Conservation (phyloP, 2,113 vertebrate species). For the Tetraodon nigroviridis region DNA sequence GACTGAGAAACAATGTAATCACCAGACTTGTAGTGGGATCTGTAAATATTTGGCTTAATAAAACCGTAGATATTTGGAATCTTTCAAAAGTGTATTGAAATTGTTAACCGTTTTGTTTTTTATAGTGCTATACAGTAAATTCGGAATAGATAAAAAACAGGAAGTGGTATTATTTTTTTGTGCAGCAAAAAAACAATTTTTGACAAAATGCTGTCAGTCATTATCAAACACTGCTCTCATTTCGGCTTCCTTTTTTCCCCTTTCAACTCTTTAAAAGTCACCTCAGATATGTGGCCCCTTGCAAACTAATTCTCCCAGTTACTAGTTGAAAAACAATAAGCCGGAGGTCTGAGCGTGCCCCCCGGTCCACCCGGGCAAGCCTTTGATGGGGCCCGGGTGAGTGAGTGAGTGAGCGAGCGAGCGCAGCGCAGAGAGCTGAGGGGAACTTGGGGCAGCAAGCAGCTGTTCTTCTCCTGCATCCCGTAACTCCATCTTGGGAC, state of each 20-base stretch:
- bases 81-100: background rate
- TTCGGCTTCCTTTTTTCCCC: background rate
- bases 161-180: background rate
- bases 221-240: background rate
- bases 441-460: slow-evolving; percentile 20
- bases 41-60: slow-evolving; percentile 20
- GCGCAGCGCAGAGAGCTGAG: slow-evolving; percentile 25
- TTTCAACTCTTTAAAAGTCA: slow-evolving; percentile 4
- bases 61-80: slow-evolving; percentile 14
- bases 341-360: slow-evolving; percentile 18
- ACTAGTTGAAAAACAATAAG: slow-evolving; percentile 26
- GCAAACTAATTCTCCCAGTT: slow-evolving; percentile 9
- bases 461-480: slow-evolving; percentile 32
- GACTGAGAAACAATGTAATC: slow-evolving; percentile 11
- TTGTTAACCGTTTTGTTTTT: background rate
- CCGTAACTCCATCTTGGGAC: slow-evolving; percentile 59
- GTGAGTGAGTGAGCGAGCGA: slow-evolving; percentile 21
- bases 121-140: background rate
- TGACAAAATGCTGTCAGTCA: background rate
- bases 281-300: slow-evolving; percentile 16
- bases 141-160: background rate
- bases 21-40: slow-evolving; percentile 3
- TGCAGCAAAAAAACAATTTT: background rate
- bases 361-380: slow-evolving; percentile 25
- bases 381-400: slow-evolving; percentile 39